Base-by-base conservation (phyloP, 2,113 vertebrate genomes). In the Festucalex cinctus region DNA sequence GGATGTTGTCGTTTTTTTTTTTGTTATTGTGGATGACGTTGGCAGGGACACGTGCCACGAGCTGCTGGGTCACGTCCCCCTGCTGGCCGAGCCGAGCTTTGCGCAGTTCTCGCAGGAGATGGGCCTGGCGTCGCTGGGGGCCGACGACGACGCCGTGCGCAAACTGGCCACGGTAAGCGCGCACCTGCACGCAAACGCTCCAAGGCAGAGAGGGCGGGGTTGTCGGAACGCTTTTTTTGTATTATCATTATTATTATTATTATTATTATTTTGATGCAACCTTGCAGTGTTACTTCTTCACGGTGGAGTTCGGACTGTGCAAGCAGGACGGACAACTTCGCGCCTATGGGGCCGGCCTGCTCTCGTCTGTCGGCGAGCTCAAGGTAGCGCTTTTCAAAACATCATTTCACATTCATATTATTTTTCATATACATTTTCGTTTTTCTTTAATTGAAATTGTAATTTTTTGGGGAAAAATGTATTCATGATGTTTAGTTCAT, bases 101-200 rank as follows among this genome's bases (percentile, higher is more conserved):
- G 97, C 97, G 63, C 97, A 99, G 54, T 99, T 99, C 84, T 98
- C 97, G 41, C 97, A 99, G 85, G 97, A 99, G 89, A 96, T 99
- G 66, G 97, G 97, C 63, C 88, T 99, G 49, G 95, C 94, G 41
- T 99, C 97, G 19, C 93, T 99, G 5, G 97, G 97, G 10, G 95
- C 96, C 68, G 96, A 95, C 9, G 97, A 99, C 62, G 96, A 99
- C 69, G 92, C 94, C 39, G 92, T 99, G 68, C 95, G 97, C 82
- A 98, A 98, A 81, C 92, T 99, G 76, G 95, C 97, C 83, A 98
- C 97, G 17, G 97, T 99, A 89, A 90, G 6, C 13, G 43, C 43
- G 43, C 13, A 16, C 43, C 9, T 5, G 44, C 44, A 19, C 9
- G 39, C 39, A 10, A 9, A 10, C 43, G 1, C 44, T 2, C 19